These are phyloP conservation scores for Seison nebaliae DNA, from an alignment of 1,140 invertebrate species.

Conservation along the genomic window DNA sequence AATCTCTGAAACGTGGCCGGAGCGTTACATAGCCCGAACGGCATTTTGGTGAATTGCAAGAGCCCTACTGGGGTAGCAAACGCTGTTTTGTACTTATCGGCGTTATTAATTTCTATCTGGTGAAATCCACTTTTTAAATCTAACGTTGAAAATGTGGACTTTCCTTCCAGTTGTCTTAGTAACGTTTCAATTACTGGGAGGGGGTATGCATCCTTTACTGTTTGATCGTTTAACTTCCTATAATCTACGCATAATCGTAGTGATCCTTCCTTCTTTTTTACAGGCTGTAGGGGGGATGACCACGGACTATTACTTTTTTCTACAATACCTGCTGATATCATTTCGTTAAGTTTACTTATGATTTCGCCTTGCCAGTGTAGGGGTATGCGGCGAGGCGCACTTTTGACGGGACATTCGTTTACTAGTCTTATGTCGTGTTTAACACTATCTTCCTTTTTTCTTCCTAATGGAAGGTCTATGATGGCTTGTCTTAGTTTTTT, in stretches of 20 bases:
- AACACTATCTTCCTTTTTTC: no score
- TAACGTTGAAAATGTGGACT: conserved; percentile 1
- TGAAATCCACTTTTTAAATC: conserved; percentile 6
- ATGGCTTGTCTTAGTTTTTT: no score
- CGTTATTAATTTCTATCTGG: conserved; percentile 5
- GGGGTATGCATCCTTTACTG: conserved; percentile 10
- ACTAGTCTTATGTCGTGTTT: no score
- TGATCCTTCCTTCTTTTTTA: conserved; percentile 14
- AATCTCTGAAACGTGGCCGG: conserved; percentile 13
- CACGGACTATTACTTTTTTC: conserved; percentile 1
- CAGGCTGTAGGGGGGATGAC: conserved; percentile 11
- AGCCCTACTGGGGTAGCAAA: conserved; percentile 13
- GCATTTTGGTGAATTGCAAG: conserved; percentile 14
- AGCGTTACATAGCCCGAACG: conserved; percentile 15
- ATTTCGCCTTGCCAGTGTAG: not conserved
- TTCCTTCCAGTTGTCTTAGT: not conserved
- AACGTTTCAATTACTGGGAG: conserved; percentile 11
- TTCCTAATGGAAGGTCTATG: no score
- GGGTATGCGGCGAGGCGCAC: not conserved
- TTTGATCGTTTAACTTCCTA: conserved; percentile 12
- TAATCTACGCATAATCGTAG: conserved; percentile 15
- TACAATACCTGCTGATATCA: not conserved
- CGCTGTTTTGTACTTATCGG: conserved; percentile 13
- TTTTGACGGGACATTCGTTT: no score
- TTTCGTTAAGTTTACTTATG: not conserved